phyloP scores from a whole-genome alignment of 2,888 invertebrate species.

The Shargacucullia verbasci region DNA sequence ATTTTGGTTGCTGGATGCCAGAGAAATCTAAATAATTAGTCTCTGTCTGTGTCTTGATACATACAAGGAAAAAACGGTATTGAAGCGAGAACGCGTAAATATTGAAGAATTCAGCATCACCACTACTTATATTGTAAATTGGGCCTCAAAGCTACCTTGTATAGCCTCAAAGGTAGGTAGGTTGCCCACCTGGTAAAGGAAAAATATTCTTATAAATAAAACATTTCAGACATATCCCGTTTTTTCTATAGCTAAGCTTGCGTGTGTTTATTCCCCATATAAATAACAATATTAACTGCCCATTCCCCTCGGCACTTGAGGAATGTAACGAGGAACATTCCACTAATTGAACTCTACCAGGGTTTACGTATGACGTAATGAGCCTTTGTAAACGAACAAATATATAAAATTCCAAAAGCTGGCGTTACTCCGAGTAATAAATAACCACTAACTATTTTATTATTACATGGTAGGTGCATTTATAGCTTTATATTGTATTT shows the following conservation, averaged over 20 bases:
- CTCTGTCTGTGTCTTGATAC: too few species aligned
- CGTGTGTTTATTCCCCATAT: slow-evolving; percentile 30
- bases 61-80: too few species aligned
- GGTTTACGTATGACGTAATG: slow-evolving; percentile 21
- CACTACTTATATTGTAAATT: too few species aligned
- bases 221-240: not conserved
- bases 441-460: not conserved
- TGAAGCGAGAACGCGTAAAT: too few species aligned
- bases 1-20: too few species aligned
- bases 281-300: slow-evolving; percentile 26
- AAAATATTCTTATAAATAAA: not conserved
- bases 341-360: slow-evolving; percentile 37
- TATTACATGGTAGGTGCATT: too few species aligned
- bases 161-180: too few species aligned
- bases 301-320: slow-evolving; percentile 22
- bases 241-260: slow-evolving; percentile 20
- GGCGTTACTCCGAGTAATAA: not conserved
- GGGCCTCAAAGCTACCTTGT: too few species aligned
- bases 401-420: slow-evolving; percentile 9
- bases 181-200: too few species aligned
- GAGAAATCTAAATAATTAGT: too few species aligned
- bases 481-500: too few species aligned
- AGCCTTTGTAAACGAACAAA: slow-evolving; percentile 14
- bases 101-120: too few species aligned
- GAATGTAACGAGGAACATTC: slow-evolving; percentile 22